Conservation (phyloP, 2,888 invertebrate species). For the Tenodera sinensis region DNA sequence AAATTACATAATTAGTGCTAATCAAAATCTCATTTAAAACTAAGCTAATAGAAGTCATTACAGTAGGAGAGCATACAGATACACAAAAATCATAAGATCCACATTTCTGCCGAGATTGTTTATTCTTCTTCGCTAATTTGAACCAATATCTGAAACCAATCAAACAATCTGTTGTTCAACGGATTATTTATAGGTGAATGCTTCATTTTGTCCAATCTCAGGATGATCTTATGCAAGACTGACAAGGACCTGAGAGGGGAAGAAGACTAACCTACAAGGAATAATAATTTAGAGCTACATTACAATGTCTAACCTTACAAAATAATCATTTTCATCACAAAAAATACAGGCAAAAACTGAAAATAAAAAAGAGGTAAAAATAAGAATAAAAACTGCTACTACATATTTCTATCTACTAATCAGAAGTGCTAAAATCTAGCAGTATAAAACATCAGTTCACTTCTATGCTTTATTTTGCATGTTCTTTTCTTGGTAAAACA, state of each 20-base stretch:
- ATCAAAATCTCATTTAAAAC: background rate
- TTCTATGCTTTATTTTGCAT: background rate
- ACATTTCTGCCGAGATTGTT: background rate
- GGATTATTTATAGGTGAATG: constrained; percentile 52
- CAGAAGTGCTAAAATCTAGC: background rate
- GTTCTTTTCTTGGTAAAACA: background rate
- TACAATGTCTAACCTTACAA: background rate
- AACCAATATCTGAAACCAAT: background rate
- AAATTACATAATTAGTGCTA: background rate
- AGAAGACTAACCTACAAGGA: background rate
- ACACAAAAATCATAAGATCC: background rate
- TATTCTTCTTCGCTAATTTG: background rate
- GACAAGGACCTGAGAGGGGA: constrained; percentile 45
- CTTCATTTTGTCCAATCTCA: constrained; percentile 47
- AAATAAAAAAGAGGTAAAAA: background rate
- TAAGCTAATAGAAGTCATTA: background rate
- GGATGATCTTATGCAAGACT: constrained; percentile 55
- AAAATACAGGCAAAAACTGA: background rate
- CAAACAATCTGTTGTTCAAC: constrained; percentile 50
- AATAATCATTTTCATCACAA: background rate
- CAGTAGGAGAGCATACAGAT: background rate
- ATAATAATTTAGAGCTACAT: constrained; percentile 1
- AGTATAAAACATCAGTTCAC: background rate
- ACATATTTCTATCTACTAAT: background rate
- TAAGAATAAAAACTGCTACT: background rate